Conservation (phyloP, 2,888 invertebrate genomes). For the Spialia ferax region DNA sequence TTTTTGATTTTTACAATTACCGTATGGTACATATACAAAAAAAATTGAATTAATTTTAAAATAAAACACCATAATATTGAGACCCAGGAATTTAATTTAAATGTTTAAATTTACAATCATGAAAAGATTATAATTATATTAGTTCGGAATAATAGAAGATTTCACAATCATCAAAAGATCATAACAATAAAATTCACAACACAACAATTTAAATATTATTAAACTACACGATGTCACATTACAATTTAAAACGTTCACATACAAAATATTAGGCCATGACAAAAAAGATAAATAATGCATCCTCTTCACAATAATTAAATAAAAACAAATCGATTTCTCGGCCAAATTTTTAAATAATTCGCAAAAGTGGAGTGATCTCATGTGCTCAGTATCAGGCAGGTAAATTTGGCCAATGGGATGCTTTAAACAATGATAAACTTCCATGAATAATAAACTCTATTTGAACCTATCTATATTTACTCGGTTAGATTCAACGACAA, state of each 20-base stretch:
- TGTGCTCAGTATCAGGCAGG: too few relatives aligned
- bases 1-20: neutral
- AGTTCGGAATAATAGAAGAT: conserved; percentile 9
- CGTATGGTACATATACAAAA: neutral
- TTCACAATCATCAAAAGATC: conserved; percentile 3
- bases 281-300: neutral
- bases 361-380: neutral
- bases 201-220: neutral
- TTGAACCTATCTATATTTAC: too few relatives aligned
- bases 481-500: too few relatives aligned
- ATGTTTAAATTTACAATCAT: conserved; percentile 21
- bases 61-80: conserved; percentile 20
- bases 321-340: neutral
- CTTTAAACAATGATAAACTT: too few relatives aligned
- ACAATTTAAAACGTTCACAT: neutral
- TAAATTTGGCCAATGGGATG: too few relatives aligned
- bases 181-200: conserved; percentile 16
- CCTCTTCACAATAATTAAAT: too few relatives aligned
- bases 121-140: conserved; percentile 15
- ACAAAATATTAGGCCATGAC: conserved; percentile 4
- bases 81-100: conserved; percentile 33
- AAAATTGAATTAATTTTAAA: neutral
- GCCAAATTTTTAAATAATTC: neutral
- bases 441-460: too few relatives aligned
- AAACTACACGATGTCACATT: neutral